Conservation (phyloP, 2,888 invertebrate genomes). For the Eupeodes latifasciatus region DNA sequence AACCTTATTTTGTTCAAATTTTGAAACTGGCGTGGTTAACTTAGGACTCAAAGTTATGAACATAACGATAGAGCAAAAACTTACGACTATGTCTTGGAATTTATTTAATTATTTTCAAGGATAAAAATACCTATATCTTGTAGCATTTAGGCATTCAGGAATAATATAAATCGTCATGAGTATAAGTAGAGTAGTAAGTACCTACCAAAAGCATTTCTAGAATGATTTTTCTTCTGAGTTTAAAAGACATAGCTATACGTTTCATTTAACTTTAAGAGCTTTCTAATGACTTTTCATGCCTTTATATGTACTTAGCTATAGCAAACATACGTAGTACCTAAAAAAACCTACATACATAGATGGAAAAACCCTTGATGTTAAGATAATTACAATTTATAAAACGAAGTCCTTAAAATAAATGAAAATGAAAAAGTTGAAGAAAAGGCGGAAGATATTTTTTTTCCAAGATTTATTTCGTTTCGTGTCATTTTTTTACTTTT, state of each 20-base stretch:
- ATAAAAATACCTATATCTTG: too few species aligned
- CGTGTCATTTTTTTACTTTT: not conserved
- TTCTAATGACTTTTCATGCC: conserved; percentile 12
- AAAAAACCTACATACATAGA: too few species aligned
- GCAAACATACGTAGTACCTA: not conserved
- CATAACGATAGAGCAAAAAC: too few species aligned
- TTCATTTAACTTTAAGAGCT: not conserved
- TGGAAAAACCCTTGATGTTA: not conserved
- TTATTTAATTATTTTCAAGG: too few species aligned
- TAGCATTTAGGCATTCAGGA: too few species aligned
- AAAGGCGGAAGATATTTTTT: not conserved
- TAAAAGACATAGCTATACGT: not conserved
- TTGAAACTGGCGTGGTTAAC: too few species aligned
- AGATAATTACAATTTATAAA: conserved; percentile 2
- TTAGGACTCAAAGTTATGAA: too few species aligned
- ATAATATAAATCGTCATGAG: not conserved
- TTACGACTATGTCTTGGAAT: too few species aligned
- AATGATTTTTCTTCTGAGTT: not conserved
- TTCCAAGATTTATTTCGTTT: conserved; percentile 1
- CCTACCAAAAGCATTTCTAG: not conserved
- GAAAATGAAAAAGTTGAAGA: not conserved
- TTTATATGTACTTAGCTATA: too few species aligned
- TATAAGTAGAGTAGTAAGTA: too few species aligned
- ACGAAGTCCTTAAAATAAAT: conserved; percentile 5
- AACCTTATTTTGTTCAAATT: too few species aligned